Evolutionary conservation across 1,140 invertebrate species (phyloP).

Genomic region (Bombus huntii): DNA sequence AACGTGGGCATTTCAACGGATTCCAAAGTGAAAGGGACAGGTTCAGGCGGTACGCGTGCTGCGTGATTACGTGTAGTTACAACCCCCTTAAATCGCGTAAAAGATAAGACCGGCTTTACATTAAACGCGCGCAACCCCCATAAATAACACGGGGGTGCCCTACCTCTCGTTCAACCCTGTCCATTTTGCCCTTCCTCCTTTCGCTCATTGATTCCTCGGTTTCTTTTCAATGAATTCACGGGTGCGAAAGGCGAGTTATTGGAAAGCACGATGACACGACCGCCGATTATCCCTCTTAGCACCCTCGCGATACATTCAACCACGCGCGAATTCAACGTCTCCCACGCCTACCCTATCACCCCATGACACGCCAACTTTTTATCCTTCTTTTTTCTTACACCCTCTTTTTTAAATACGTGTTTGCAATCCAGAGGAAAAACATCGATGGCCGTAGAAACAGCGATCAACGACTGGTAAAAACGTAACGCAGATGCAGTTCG

Average conservation of each 20-base stretch:
- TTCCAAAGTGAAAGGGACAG: constrained; percentile 62
- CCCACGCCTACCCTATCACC: background rate
- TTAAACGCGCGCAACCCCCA: constrained; percentile 65
- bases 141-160: constrained; percentile 56
- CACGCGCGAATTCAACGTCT: background rate
- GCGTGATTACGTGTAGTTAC: constrained; percentile 72
- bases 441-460: background rate
- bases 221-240: constrained; percentile 14
- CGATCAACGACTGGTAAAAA: background rate
- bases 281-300: constrained; percentile 32
- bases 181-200: background rate
- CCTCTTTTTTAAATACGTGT: background rate
- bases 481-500: constrained; percentile 32
- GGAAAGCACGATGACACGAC: constrained; percentile 12
- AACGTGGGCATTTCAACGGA: constrained; percentile 61
- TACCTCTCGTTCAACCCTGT: constrained; percentile 14
- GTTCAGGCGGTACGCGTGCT: constrained; percentile 47
- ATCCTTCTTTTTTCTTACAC: background rate
- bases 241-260: constrained; percentile 10
- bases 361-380: background rate
- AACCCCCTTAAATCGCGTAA: constrained; percentile 70
- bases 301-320: constrained; percentile 13
- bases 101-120: constrained; percentile 70
- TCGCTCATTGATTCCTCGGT: background rate
- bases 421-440: too few relatives aligned